Percentiles rank a stretch among this genome's conserved stretches.
Evolutionary conservation across 2,888 invertebrate species (phyloP).

Genomic region (Serripes groenlandicus): DNA sequence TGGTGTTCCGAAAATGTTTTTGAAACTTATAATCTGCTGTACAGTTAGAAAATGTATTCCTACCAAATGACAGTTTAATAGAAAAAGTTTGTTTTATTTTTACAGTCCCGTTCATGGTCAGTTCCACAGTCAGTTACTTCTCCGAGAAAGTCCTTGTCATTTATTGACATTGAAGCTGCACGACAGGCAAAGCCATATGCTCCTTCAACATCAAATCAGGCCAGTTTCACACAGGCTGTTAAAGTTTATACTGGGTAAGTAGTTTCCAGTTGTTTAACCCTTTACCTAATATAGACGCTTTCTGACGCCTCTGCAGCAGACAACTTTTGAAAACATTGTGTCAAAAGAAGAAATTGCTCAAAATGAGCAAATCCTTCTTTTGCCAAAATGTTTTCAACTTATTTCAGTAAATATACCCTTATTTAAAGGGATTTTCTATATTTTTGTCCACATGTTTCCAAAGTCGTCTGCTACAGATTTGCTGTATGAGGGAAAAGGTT

Average conservation of each 20-base stretch:
- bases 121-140: constrained; percentile 68
- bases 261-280: neutral
- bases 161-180: constrained; percentile 61
- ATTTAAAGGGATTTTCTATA: neutral
- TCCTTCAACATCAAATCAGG: constrained; percentile 33
- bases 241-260: constrained; percentile 74
- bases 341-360: neutral
- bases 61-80: neutral
- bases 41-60: neutral
- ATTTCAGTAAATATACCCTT: neutral
- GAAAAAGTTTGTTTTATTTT: constrained; percentile 10
- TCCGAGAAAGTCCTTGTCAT: constrained; percentile 70
- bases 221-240: constrained; percentile 67
- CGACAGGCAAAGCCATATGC: constrained; percentile 44
- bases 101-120: constrained; percentile 74
- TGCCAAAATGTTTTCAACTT: neutral
- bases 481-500: neutral
- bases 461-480: neutral
- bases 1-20: too few relatives aligned
- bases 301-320: neutral
- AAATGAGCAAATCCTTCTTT: neutral
- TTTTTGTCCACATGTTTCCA: neutral
- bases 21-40: too few relatives aligned
- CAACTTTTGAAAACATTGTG: neutral
- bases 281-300: neutral